Evolutionary conservation across 2,797 vertebrate species (phyloP), one percentile per base, ranked within the genome.

Genomic region (Scarus forsteni): DNA sequence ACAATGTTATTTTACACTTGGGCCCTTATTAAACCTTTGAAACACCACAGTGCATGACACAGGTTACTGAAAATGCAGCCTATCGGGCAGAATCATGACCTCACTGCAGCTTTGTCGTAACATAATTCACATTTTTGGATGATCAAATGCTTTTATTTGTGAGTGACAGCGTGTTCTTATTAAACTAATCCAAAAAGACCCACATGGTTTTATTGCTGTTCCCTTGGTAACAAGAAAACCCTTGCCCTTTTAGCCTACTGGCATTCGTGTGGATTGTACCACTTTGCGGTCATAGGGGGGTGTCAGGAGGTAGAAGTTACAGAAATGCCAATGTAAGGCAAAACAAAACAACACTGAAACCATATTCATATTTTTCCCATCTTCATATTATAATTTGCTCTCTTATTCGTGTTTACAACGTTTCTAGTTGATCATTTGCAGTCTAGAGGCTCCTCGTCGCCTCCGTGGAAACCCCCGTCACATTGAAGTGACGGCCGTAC

Each of bases 151-250:
- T 67, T 40, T 65, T 56, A 72, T 69, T 50, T 68, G 54, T 49
- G 42, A 6, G 18, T 58, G 36, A 68, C 68, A 51, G 40, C 34
- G n/a, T 40, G 66, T 52, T 79, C 43, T 81, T 39, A 57, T 63
- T 70, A 71, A 79, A 74, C 49, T 79, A 76, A 85, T 77, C 57
- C 53, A 73, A 45, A 74, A 85, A 79, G 76, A 80, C 62, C 70
- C 78, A 73, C 77, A 75, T 77, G 78, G 81, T 91, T 87, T 90
- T 88, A 86, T 82, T 88, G 84, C 89, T 92, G 93, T 94, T 94
- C 82, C 93, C 93, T 90, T 92, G 93, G 93, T 84, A 94, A 94
- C 93, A 93, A 90, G 91, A 77, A 89, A 92, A 90, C 93, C 93
- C 89, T 91, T 92, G 92, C 92, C 93, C 92, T 94, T 90, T 91